Evolutionary conservation across 2,797 vertebrate genomes (phyloP), one percentile per base, ranked within the genome.

Genomic region (Pampus argenteus): DNA sequence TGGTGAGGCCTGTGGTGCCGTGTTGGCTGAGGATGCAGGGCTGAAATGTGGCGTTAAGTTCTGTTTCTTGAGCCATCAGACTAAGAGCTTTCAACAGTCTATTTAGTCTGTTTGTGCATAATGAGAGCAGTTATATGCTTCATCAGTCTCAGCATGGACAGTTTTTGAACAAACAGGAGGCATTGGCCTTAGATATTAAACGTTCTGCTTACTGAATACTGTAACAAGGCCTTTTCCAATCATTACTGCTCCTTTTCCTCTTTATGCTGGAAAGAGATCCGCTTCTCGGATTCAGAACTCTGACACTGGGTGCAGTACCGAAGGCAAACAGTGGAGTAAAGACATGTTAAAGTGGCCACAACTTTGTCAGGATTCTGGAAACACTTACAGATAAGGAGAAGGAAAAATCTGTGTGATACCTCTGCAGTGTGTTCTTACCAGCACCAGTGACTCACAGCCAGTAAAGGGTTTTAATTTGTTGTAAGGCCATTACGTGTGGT

Each of bases 291-390:
- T 83, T 85, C 49, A 65, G 48, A 67, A 68, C 52, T 51, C 18
- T n/a, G n/a, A 73, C 70, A 82, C 47, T 71, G 66, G 64, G 79
- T 67, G 59, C 86, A 62, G 83, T 72, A 70, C 26, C 62, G 51
- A 22, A 62, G 60, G 77, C 29, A 71, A 70, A 59, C 44, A 47
- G 48, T 54, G 25, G 50, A 84, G 86, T 81, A 85, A 79, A 93
- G 89, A 92, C 91, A 76, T 93, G 88, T 93, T 90, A 90, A 93
- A 86, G 81, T 83, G 74, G 86, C 89, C 88, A 84, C 90, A 28
- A 94, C 93, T 91, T 84, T 88, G 83, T 86, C 86, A 89, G 81
- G 83, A 91, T 89, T 88, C 92, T 89, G 91, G 93, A 93, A 94
- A 84, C 79, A 90, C 74, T 95, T 93, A 92, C 70, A 86, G 62